Conservation (phyloP, 1,140 invertebrate genomes). For the Micrasema longulum region DNA sequence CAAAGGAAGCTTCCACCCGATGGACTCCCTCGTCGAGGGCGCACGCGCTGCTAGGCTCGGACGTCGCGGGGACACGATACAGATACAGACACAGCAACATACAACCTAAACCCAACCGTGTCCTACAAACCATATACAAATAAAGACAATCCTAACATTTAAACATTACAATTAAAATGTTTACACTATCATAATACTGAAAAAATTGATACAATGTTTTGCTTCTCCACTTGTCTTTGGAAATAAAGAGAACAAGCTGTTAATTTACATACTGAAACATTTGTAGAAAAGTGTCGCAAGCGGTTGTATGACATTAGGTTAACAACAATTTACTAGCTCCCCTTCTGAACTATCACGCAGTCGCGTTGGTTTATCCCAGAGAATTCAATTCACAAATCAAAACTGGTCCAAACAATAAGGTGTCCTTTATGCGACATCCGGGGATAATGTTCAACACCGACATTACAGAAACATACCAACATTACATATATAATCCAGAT, state of each 20-base stretch:
- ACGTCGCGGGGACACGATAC: slow-evolving; percentile 4
- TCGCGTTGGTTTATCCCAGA: slow-evolving; percentile 2
- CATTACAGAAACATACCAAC: slow-evolving; percentile 49
- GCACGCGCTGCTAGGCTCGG: not conserved
- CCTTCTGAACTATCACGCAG: slow-evolving; percentile 35
- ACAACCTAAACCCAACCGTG: not conserved
- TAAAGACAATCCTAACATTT: slow-evolving; percentile 48
- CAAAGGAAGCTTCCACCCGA: slow-evolving; percentile 34
- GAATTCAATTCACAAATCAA: slow-evolving; percentile 26
- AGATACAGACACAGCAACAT: slow-evolving; percentile 7
- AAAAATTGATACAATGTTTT: slow-evolving; percentile 50
- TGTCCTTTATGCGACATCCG: slow-evolving; percentile 16
- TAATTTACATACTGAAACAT: slow-evolving; percentile 44
- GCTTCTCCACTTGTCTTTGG: slow-evolving; percentile 16
- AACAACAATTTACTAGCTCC: slow-evolving; percentile 43
- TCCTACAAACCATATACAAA: slow-evolving; percentile 41
- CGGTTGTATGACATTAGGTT: slow-evolving; percentile 24
- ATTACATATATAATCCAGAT: slow-evolving; percentile 52
- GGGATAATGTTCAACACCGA: slow-evolving; percentile 34
- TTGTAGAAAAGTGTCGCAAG: slow-evolving; percentile 42
- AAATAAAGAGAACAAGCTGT: slow-evolving; percentile 30
- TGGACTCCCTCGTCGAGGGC: not conserved
- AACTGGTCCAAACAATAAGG: slow-evolving; percentile 20
- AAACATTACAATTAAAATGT: slow-evolving; percentile 49
- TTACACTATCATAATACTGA: slow-evolving; percentile 50